Percentiles rank a stretch among this genome's conserved stretches.
Evolutionary conservation across 2,888 invertebrate genomes (phyloP).

Genomic region (Eupeodes luniger): DNA sequence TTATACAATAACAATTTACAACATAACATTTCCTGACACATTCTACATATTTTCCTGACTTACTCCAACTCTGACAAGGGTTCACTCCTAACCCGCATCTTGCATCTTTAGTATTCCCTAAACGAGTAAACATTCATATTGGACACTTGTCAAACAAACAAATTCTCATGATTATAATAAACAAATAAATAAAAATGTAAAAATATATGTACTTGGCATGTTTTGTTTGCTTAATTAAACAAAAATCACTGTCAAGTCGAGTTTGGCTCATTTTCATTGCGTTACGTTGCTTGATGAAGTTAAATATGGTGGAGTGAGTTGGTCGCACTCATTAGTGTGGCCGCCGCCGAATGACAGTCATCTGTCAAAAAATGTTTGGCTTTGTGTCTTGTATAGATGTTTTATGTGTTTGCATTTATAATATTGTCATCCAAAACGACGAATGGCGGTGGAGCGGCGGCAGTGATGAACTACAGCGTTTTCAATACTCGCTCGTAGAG

Average conservation of each 20-base stretch:
- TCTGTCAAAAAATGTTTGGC: constrained; percentile 69
- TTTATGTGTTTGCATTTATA: constrained; percentile 53
- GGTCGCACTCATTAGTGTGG: constrained; percentile 69
- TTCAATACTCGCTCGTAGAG: neutral
- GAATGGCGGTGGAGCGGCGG: neutral
- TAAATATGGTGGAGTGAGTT: neutral
- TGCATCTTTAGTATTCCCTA: constrained; percentile 47
- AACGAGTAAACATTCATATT: constrained; percentile 49
- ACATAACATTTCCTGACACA: constrained; percentile 25
- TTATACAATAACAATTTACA: neutral
- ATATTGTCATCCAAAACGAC: constrained; percentile 30
- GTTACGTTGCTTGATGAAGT: neutral
- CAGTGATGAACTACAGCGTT: neutral
- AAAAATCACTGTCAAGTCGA: constrained; percentile 64
- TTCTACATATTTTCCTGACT: neutral
- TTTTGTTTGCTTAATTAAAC: constrained; percentile 74
- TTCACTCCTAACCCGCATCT: constrained; percentile 19
- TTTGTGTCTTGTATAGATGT: constrained; percentile 58
- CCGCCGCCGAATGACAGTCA: constrained; percentile 71
- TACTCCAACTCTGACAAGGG: constrained; percentile 20
- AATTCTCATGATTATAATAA: neutral
- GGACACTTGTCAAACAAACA: constrained; percentile 49
- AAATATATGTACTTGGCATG: constrained; percentile 36
- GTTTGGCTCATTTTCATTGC: neutral
- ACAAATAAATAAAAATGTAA: neutral